Percentiles rank a stretch among this genome's conserved stretches.
Evolutionary conservation across 2,888 invertebrate genomes (phyloP).

Genomic region (Lutraria lutraria): DNA sequence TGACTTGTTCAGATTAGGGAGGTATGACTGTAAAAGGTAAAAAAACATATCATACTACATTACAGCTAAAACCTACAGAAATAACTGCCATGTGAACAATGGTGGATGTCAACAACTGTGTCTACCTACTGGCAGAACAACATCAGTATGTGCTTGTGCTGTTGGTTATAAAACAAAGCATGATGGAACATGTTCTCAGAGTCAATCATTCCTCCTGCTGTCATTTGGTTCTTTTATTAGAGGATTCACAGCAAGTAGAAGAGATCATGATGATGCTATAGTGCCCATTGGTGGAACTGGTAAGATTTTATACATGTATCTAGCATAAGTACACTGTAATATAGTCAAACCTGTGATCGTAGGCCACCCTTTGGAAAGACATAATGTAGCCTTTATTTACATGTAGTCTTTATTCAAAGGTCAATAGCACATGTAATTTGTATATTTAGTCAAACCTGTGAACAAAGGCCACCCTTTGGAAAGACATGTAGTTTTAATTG

Average conservation of each 20-base stretch:
- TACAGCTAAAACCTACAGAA: constrained; percentile 47
- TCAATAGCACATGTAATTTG: too few relatives aligned
- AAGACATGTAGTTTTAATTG: too few relatives aligned
- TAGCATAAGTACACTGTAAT: too few relatives aligned
- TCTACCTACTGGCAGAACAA: constrained; percentile 93
- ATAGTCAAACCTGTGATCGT: too few relatives aligned
- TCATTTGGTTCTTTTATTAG: constrained; percentile 95
- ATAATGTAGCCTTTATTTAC: too few relatives aligned
- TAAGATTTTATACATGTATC: background rate
- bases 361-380: too few relatives aligned
- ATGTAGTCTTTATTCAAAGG: too few relatives aligned
- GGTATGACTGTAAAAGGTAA: too few relatives aligned
- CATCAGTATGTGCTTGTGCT: constrained; percentile 94
- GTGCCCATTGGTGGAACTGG: constrained; percentile 91
- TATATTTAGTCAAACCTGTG: too few relatives aligned
- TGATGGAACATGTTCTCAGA: constrained; percentile 91
- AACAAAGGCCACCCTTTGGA: too few relatives aligned
- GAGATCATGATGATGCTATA: constrained; percentile 95
- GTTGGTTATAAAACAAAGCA: constrained; percentile 94
- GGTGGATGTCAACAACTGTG: constrained; percentile 98
- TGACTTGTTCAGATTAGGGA: too few relatives aligned
- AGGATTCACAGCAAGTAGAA: constrained; percentile 93
- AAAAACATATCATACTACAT: too few relatives aligned
- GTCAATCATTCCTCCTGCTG: constrained; percentile 95
- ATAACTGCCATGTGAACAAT: constrained; percentile 85